Base-by-base conservation (phyloP, 2,888 invertebrate genomes). In the Strigamia maritima region DNA sequence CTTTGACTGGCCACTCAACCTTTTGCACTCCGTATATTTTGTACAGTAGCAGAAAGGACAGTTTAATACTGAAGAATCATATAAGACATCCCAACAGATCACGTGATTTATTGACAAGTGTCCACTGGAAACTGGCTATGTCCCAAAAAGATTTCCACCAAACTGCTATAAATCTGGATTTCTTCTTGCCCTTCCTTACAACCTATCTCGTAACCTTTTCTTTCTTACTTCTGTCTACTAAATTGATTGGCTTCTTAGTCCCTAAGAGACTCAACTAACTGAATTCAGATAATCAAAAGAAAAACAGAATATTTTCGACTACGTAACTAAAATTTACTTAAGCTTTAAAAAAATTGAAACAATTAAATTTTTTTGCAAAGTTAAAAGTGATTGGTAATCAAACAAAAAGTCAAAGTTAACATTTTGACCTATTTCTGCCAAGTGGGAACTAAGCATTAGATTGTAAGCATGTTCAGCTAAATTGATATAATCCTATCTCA, bases 1-100 rank as follows among this genome's bases (percentile, higher is more conserved):
- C 54, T 54, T 54, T 54, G 54, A 54, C 54, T 54, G 54, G 54
- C 54, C 54, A 54, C 54, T 54, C 54, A 54, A 54, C 54, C 54
- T 54, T 54, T 54, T 54, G 54, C 54, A 54, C 54, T 54, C 54
- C 54, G 54, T 54, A 54, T 54, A 54, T 54, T 54, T 54, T 54
- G 54, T 54, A 54, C 54, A 54, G 54, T 54, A 54, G 54, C 54
- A 54, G 54, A 54, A 19, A 54, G 22, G 54, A 19, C 54, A 19
- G 54, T n/a, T 19, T 54, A 54, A 54, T 54, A 19, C 54, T 19
- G 54, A 19, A 19, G 54, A 54, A 54, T 54, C 54, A 54, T 54
- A 54, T 54, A 54, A 54, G 22, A 54, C 54, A 54, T 54, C 54
- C 54, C 54, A n/a, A 54, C 54, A 54, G 54, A 54, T 54, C 54